These are phyloP conservation scores for Dascyllus trimaculatus DNA, from an alignment of 2,113 vertebrate genomes.

Conservation along the genomic window DNA sequence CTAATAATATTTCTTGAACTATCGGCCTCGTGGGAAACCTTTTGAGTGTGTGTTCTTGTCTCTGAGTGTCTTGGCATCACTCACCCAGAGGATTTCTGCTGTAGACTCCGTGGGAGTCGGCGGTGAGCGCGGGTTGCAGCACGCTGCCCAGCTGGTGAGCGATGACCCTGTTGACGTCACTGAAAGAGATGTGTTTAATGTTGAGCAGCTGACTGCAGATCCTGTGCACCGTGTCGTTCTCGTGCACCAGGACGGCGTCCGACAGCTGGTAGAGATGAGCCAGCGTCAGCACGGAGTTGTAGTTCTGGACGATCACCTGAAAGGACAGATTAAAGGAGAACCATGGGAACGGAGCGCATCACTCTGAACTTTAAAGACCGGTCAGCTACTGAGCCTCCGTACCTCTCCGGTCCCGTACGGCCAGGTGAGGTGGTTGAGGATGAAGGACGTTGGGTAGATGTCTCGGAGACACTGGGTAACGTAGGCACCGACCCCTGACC, in stretches of 20 bases:
- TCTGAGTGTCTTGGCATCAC: not conserved
- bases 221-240: conserved; percentile 93
- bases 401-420: conserved; percentile 96
- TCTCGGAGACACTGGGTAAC: conserved; percentile 91
- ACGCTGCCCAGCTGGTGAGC: conserved; percentile 94
- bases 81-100: conserved; percentile 92
- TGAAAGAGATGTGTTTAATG: conserved; percentile 94
- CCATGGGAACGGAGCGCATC: not conserved
- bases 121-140: conserved; percentile 89
- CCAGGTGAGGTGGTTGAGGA: conserved; percentile 95
- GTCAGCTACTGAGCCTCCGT: not conserved
- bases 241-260: conserved; percentile 94
- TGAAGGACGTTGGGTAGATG: conserved; percentile 88
- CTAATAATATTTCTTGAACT: no score
- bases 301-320: conserved; percentile 98
- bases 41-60: no score
- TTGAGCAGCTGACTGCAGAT: conserved; percentile 93
- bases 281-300: conserved; percentile 95
- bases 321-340: not conserved
- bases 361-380: not conserved
- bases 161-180: conserved; percentile 91
- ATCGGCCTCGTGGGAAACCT: no score
- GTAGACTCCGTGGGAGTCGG: conserved; percentile 77
- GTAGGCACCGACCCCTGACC: conserved; percentile 94
- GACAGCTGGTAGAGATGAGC: conserved; percentile 93